These are phyloP conservation scores for Eilema sororculum DNA, from an alignment of 2,888 invertebrate species.

Conservation along the genomic window DNA sequence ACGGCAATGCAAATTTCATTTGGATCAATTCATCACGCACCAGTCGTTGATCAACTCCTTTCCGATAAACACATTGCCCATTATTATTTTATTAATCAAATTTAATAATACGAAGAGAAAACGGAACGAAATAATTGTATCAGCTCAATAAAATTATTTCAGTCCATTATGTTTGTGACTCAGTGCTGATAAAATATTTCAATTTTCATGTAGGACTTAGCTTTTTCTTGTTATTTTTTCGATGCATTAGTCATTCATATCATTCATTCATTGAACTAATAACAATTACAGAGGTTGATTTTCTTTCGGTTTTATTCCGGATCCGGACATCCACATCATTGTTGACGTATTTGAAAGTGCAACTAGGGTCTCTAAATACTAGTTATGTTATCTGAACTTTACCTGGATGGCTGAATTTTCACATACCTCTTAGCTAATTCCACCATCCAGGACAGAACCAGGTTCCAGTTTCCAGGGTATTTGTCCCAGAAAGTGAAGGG, in stretches of 20 bases:
- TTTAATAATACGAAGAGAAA: constrained; percentile 12
- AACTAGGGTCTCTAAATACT: too few relatives aligned
- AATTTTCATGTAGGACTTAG: not conserved
- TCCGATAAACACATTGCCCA: constrained; percentile 10
- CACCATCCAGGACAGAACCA: not conserved
- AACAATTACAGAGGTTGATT: too few relatives aligned
- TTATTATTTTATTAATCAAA: constrained; percentile 10
- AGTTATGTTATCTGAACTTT: too few relatives aligned
- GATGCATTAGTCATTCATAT: too few relatives aligned
- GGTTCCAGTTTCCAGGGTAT: not conserved
- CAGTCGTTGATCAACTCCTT: constrained; percentile 33
- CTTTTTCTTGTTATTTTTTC: too few relatives aligned
- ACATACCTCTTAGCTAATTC: not conserved
- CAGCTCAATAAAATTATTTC: constrained; percentile 17
- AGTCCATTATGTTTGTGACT: constrained; percentile 11
- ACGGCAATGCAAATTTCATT: constrained; percentile 42
- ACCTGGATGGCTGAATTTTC: not conserved
- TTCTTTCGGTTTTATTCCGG: too few relatives aligned
- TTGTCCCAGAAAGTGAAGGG: too few relatives aligned
- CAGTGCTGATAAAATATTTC: not conserved
- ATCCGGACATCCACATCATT: too few relatives aligned
- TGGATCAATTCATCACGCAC: constrained; percentile 48
- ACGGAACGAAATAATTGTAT: not conserved
- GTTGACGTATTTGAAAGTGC: too few relatives aligned
- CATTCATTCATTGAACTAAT: too few relatives aligned